These are phyloP conservation scores for Arvicanthis niloticus DNA, from an alignment of 2,113 vertebrate genomes.

Conservation along the genomic window DNA sequence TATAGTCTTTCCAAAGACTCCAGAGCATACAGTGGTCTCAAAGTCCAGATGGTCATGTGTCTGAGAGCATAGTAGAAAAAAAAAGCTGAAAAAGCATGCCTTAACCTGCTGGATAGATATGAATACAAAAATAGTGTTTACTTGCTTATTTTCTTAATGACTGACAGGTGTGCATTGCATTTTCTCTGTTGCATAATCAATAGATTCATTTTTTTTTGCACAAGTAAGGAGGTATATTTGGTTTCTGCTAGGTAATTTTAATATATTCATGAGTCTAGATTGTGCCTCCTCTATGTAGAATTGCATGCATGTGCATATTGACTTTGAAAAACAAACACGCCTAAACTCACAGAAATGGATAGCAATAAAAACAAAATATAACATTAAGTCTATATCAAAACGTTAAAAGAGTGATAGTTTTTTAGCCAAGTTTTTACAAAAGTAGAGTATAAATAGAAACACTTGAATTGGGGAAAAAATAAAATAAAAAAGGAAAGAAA, in stretches of 20 bases:
- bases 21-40: neutral
- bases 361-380: neutral
- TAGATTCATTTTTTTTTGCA: neutral
- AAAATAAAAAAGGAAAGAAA: neutral
- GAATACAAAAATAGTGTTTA: neutral
- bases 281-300: neutral
- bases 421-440: neutral
- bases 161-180: neutral
- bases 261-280: neutral
- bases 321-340: neutral
- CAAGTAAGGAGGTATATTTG: neutral
- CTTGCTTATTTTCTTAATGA: neutral
- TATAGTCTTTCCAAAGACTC: neutral
- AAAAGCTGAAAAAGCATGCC: neutral
- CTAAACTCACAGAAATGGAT: neutral
- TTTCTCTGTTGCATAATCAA: neutral
- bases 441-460: neutral
- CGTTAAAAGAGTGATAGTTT: accelerated
- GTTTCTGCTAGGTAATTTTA: neutral
- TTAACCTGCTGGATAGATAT: neutral
- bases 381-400: neutral
- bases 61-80: neutral
- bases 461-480: neutral
- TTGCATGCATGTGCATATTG: neutral
- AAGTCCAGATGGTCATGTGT: neutral